Conservation (phyloP, 2,797 vertebrate genomes). For the Jordanella pulchra region DNA sequence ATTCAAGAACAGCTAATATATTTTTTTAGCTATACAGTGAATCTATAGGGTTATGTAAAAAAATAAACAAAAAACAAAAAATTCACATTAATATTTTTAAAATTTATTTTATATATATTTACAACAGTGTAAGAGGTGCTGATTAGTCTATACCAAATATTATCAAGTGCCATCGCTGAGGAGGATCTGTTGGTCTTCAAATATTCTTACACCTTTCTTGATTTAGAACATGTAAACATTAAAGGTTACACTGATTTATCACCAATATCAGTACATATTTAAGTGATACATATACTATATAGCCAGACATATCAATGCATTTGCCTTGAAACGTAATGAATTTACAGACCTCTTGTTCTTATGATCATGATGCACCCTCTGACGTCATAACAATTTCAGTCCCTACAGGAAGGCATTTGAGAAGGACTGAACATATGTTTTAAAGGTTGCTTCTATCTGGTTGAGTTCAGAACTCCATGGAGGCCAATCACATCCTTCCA, state of each 20-base stretch:
- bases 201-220: conserved; percentile 11
- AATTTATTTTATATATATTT: conserved; percentile 62
- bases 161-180: neutral
- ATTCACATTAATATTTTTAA: conserved; percentile 1
- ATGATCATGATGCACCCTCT: neutral
- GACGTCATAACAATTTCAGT: neutral
- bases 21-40: neutral
- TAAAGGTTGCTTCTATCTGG: too few relatives aligned
- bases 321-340: neutral
- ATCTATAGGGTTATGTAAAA: neutral
- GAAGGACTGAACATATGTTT: neutral
- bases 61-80: neutral
- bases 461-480: neutral
- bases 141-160: conserved; percentile 9
- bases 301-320: neutral
- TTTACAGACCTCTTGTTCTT: neutral
- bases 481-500: neutral
- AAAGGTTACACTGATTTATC: conserved; percentile 26
- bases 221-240: conserved; percentile 16
- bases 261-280: conserved; percentile 37
- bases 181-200: conserved; percentile 14
- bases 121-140: conserved; percentile 36
- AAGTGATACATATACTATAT: conserved; percentile 13
- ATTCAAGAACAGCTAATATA: neutral
- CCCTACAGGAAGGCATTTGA: neutral